A percentile compares a stretch with the other conserved stretches of the same genome.
phyloP scores from a whole-genome alignment of 2,888 invertebrate genomes.

The Clistopyga incitator region DNA sequence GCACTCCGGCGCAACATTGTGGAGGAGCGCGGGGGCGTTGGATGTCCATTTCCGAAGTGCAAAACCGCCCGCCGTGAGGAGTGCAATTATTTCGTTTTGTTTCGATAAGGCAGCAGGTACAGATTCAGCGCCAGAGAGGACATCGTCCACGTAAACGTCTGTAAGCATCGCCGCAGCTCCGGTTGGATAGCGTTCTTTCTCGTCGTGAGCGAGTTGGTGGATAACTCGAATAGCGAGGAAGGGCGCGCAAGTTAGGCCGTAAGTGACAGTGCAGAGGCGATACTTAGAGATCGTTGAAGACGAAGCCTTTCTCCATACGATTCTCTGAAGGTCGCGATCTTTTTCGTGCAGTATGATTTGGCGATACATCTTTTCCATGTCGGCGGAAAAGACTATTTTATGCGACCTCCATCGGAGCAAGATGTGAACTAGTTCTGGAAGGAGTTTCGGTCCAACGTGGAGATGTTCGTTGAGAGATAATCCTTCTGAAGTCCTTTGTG shows the following conservation, averaged over 20 bases:
- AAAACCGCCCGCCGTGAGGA: conserved; percentile 44
- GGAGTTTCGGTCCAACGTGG: conserved; percentile 76
- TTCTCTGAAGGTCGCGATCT: conserved; percentile 74
- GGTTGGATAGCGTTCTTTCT: no score
- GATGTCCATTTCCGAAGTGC: conserved; percentile 28
- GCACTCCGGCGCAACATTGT: no score
- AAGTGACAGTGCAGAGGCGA: conserved; percentile 26
- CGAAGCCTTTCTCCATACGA: conserved; percentile 74
- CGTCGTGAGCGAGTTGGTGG: no score
- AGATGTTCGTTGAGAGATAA: conserved; percentile 72
- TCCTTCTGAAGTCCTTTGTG: conserved; percentile 71
- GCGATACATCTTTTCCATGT: conserved; percentile 56
- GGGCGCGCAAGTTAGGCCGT: conserved; percentile 29
- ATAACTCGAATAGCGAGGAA: conserved; percentile 31
- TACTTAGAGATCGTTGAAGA: not conserved
- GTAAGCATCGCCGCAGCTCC: no score
- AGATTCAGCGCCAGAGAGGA: conserved; percentile 48
- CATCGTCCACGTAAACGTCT: no score
- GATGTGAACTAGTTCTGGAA: conserved; percentile 66
- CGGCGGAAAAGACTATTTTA: conserved; percentile 23
- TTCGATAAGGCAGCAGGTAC: conserved; percentile 4
- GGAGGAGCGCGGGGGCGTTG: no score
- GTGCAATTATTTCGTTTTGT: conserved; percentile 29
- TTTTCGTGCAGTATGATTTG: conserved; percentile 31
- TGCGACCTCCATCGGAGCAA: conserved; percentile 24